Percentiles rank a stretch among this genome's conserved stretches.
phyloP scores from a whole-genome alignment of 1,140 invertebrate species.

The Dendrolimus kikuchii region DNA sequence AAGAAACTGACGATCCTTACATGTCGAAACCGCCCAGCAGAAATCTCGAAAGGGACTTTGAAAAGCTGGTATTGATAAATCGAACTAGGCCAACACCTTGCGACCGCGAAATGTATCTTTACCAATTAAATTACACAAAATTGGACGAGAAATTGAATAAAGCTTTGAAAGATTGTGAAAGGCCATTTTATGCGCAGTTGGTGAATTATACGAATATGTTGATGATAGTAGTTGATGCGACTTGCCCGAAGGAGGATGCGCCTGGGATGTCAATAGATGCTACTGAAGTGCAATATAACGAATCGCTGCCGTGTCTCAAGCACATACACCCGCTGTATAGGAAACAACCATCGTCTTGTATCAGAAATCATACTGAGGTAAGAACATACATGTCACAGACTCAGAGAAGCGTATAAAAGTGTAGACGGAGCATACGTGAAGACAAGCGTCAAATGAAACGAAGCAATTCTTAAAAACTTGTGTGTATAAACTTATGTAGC shows the following conservation, averaged over 20 bases:
- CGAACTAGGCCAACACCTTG: slow-evolving; percentile 85
- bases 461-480: no score
- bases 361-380: slow-evolving; percentile 80
- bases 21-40: slow-evolving; percentile 57
- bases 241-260: slow-evolving; percentile 72
- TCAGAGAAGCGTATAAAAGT: no score
- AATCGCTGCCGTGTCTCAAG: slow-evolving; percentile 77
- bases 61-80: slow-evolving; percentile 78
- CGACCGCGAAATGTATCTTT: slow-evolving; percentile 77
- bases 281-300: slow-evolving; percentile 76
- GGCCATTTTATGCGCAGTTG: slow-evolving; percentile 87
- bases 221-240: slow-evolving; percentile 83
- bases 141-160: slow-evolving; percentile 54
- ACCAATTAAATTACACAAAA: slow-evolving; percentile 55
- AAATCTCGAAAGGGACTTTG: slow-evolving; percentile 72
- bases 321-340: slow-evolving; percentile 74
- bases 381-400: slow-evolving; percentile 26
- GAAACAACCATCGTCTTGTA: slow-evolving; percentile 77
- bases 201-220: slow-evolving; percentile 89
- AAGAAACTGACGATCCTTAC: slow-evolving; percentile 52
- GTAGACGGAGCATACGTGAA: no score
- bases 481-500: no score
- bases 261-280: slow-evolving; percentile 74
- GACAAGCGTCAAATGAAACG: no score
- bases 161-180: slow-evolving; percentile 44